Evolutionary conservation across 2,113 vertebrate species (phyloP), one percentile per base, ranked within the genome.

Genomic region (Aphyosemion australe): DNA sequence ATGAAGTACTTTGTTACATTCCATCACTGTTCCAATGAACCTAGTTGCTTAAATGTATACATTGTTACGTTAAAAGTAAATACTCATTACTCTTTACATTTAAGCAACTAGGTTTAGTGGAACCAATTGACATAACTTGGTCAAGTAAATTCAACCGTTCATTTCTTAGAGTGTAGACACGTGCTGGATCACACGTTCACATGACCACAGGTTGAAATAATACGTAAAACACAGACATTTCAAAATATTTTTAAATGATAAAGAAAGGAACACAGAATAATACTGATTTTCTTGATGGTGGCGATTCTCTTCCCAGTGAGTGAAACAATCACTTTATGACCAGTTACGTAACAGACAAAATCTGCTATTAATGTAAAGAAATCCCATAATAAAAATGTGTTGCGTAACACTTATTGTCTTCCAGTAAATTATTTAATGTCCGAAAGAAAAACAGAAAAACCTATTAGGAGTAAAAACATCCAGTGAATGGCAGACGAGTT

Each of bases 361-460:
- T 87, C 85, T 82, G 85, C 77, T 83, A 72, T 87, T 86, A 68
- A 83, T 76, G 83, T 80, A 72, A 84, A 88, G 56, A 88, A 85
- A 83, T 68, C 49, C 67, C 78, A 69, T 81, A 78, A 26, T 26
- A 78, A 86, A 42, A 84, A 72, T 49, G 72, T 70, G 69, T 89
- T 89, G 69, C 65, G 15, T 78, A 85, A 90, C 65, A 77, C 50
- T n/a, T 65, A 72, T 77, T 83, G 45, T 66, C 72, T 89, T 90
- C 89, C 87, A 90, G 90, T 85, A 87, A 83, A 78, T 83, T 87
- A 66, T 88, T 81, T 84, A 74, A 83, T 79, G 83, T 87, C 78
- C 74, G 61, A 87, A 71, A 19, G 16, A 18, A 56, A 41, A 41
- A 41, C 39, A 53, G 86, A 84, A 87, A 78, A 84, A 84, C 81